phyloP scores from a whole-genome alignment of 2,888 invertebrate species.

The Sinohyriopsis cumingii region DNA sequence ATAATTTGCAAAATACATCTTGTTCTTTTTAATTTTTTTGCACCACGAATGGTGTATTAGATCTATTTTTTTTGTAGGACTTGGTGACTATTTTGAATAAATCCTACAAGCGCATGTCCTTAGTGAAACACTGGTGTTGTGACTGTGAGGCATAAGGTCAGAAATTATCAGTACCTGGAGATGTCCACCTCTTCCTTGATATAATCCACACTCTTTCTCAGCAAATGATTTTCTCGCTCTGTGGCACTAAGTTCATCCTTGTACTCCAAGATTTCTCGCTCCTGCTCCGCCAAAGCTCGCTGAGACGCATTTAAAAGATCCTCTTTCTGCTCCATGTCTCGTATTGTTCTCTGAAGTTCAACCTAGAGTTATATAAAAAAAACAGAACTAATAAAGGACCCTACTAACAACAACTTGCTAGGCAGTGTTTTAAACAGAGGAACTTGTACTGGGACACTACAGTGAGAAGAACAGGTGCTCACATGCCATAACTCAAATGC shows the following conservation, averaged over 20 bases:
- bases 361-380: slow-evolving; percentile 44
- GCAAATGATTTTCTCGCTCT: slow-evolving; percentile 62
- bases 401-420: not conserved
- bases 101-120: not conserved
- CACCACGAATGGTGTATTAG: too few relatives aligned
- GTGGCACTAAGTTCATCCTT: slow-evolving; percentile 60
- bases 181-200: slow-evolving; percentile 52
- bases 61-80: too few relatives aligned
- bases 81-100: too few relatives aligned
- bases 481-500: too few relatives aligned
- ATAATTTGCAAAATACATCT: too few relatives aligned
- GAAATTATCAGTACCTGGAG: slow-evolving; percentile 39
- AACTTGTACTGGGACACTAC: not conserved
- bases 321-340: slow-evolving; percentile 62
- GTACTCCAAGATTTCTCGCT: slow-evolving; percentile 58
- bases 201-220: slow-evolving; percentile 58
- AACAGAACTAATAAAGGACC: slow-evolving; percentile 1
- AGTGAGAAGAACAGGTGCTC: not conserved
- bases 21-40: too few relatives aligned
- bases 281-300: slow-evolving; percentile 61
- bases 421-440: not conserved
- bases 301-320: slow-evolving; percentile 60
- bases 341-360: slow-evolving; percentile 60
- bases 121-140: not conserved
- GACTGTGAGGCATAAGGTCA: not conserved